Percentiles rank a stretch among this genome's conserved stretches.
Conservation (phyloP, 2,797 vertebrate species). For the Sebastes umbrosus region DNA sequence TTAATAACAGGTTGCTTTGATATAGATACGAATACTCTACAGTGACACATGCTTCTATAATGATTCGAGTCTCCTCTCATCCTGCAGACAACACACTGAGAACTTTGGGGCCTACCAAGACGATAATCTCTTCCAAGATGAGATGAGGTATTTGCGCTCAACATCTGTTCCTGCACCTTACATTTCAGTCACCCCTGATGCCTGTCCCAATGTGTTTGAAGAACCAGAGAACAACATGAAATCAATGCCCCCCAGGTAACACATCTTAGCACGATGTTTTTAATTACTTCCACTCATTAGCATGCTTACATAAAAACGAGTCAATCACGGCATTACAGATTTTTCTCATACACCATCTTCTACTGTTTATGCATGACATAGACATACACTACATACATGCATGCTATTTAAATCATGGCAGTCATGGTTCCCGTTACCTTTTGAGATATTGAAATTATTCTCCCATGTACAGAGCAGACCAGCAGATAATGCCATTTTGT, state of each 20-base stretch:
- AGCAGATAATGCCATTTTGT: background rate
- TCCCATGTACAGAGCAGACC: background rate
- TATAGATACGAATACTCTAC: background rate
- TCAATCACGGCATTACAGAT: background rate
- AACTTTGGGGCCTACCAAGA: slow-evolving; percentile 96
- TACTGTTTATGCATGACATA: background rate
- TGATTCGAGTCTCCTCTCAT: background rate
- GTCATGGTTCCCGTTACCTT: background rate
- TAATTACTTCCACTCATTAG: background rate
- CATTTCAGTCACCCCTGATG: slow-evolving; percentile 98
- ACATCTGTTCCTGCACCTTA: slow-evolving; percentile 98
- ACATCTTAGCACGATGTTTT: background rate
- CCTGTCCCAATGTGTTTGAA: slow-evolving; percentile 97
- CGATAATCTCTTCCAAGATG: slow-evolving; percentile 98
- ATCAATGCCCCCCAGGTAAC: slow-evolving; percentile 99
- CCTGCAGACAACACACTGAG: slow-evolving; percentile 94
- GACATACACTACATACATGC: background rate
- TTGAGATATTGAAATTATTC: background rate
- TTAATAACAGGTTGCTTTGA: background rate
- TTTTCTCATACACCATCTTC: background rate
- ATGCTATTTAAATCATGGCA: background rate
- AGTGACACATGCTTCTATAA: background rate
- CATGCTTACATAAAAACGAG: background rate
- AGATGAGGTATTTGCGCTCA: slow-evolving; percentile 97
- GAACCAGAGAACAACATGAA: slow-evolving; percentile 99